phyloP scores from a whole-genome alignment of 2,797 vertebrate species.

The Menidia menidia region DNA sequence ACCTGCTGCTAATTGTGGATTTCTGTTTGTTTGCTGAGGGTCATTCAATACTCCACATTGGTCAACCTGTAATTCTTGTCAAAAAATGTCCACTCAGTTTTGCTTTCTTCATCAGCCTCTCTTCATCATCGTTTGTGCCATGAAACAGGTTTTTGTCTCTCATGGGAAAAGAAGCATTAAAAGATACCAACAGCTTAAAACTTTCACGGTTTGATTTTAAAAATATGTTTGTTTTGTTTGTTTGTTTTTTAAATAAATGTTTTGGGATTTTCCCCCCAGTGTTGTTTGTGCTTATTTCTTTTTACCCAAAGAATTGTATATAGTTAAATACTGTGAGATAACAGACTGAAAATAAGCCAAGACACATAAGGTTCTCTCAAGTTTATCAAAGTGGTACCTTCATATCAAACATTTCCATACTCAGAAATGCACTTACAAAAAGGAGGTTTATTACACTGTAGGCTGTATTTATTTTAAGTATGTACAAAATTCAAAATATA shows the following conservation, averaged over 20 bases:
- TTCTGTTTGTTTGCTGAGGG: slow-evolving; percentile 43
- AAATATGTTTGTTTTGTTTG: slow-evolving; percentile 58
- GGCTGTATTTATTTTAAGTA: slow-evolving; percentile 71
- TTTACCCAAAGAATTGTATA: not conserved
- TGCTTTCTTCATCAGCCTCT: slow-evolving; percentile 36
- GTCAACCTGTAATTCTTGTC: slow-evolving; percentile 45
- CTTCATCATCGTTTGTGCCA: slow-evolving; percentile 57
- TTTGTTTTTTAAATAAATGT: slow-evolving; percentile 62
- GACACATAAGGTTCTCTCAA: slow-evolving; percentile 5
- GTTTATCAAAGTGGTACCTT: slow-evolving; percentile 30
- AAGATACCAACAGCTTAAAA: slow-evolving; percentile 59
- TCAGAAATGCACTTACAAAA: slow-evolving; percentile 73
- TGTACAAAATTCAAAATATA: slow-evolving; percentile 85
- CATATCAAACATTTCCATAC: slow-evolving; percentile 62
- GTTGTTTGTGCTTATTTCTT: slow-evolving; percentile 31
- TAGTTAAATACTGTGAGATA: not conserved
- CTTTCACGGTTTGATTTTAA: slow-evolving; percentile 71
- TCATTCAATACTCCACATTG: slow-evolving; percentile 36
- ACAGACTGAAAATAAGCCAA: not conserved
- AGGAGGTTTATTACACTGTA: slow-evolving; percentile 80
- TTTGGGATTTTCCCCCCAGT: slow-evolving; percentile 30
- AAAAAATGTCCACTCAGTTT: slow-evolving; percentile 22
- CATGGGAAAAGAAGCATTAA: slow-evolving; percentile 34
- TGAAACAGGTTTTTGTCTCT: slow-evolving; percentile 59
- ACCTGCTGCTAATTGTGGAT: slow-evolving; percentile 76